These are phyloP conservation scores for Ceriagrion tenellum DNA, from an alignment of 2,888 invertebrate species.

Conservation along the genomic window DNA sequence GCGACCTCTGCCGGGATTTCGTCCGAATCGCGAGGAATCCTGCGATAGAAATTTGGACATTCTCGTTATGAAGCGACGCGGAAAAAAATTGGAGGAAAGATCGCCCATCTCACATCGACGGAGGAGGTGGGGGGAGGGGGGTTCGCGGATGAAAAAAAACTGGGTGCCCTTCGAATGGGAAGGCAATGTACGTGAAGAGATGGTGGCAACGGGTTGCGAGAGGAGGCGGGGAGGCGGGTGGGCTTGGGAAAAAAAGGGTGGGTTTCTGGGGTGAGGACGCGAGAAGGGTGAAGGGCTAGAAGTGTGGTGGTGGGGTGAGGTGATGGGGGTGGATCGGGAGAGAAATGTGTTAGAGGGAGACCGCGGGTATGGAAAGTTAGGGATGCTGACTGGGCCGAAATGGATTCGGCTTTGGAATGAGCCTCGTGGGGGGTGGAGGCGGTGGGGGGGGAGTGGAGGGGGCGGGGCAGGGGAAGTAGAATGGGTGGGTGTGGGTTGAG, in stretches of 20 bases:
- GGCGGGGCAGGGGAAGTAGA: not conserved
- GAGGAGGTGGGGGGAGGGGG: not conserved
- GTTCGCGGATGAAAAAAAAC: not conserved
- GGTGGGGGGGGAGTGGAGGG: not conserved
- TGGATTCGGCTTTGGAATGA: constrained; percentile 64
- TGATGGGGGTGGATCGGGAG: not conserved
- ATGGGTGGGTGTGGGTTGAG: not conserved
- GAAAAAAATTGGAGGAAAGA: not conserved
- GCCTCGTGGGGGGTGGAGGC: constrained; percentile 37
- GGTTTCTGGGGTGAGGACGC: not conserved
- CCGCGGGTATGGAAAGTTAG: constrained; percentile 49
- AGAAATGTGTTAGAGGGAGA: constrained; percentile 57
- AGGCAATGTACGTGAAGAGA: not conserved
- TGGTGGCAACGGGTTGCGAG: not conserved
- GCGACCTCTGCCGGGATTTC: not conserved
- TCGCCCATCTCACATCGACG: not conserved
- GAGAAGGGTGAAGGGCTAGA: not conserved
- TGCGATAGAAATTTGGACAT: not conserved
- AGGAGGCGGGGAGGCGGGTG: not conserved
- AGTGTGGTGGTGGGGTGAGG: not conserved
- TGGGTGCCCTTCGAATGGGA: not conserved
- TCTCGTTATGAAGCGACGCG: not conserved
- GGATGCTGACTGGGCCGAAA: constrained; percentile 66
- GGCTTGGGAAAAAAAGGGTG: not conserved
- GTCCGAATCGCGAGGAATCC: not conserved